phyloP scores from a whole-genome alignment of 2,113 vertebrate genomes.

The Sinocyclocheilus anshuiensis region DNA sequence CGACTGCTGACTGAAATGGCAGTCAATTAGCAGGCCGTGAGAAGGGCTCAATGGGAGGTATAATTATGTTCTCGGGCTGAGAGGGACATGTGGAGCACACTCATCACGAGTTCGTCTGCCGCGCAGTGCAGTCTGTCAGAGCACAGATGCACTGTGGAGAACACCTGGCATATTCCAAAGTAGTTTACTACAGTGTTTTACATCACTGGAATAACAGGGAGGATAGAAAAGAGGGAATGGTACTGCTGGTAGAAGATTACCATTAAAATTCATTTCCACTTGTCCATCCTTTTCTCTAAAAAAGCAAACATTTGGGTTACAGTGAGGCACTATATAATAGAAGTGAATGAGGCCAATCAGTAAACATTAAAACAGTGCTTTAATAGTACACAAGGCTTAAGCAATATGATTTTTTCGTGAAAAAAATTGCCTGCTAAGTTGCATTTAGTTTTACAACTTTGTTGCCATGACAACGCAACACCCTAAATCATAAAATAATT shows the following conservation, averaged over 20 bases:
- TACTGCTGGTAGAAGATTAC: background rate
- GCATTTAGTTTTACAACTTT: too few species aligned
- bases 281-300: background rate
- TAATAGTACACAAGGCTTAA: background rate
- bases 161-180: slow-evolving; percentile 40
- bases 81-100: slow-evolving; percentile 42
- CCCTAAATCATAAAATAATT: too few species aligned
- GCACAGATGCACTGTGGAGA: slow-evolving; percentile 25
- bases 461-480: too few species aligned
- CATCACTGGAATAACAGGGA: slow-evolving; percentile 16
- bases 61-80: slow-evolving; percentile 53
- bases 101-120: slow-evolving; percentile 10
- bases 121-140: slow-evolving; percentile 10
- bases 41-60: slow-evolving; percentile 48
- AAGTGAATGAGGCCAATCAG: background rate
- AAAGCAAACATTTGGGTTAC: background rate
- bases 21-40: slow-evolving; percentile 52
- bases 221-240: background rate
- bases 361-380: background rate
- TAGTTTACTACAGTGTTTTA: slow-evolving; percentile 32
- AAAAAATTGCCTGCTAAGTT: background rate
- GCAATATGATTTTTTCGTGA: background rate
- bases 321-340: background rate
- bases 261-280: background rate
- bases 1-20: slow-evolving; percentile 35